Evolutionary conservation across 1,140 invertebrate genomes (phyloP), one percentile per base, ranked within the genome.

Genomic region (Drosophila mayri): DNA sequence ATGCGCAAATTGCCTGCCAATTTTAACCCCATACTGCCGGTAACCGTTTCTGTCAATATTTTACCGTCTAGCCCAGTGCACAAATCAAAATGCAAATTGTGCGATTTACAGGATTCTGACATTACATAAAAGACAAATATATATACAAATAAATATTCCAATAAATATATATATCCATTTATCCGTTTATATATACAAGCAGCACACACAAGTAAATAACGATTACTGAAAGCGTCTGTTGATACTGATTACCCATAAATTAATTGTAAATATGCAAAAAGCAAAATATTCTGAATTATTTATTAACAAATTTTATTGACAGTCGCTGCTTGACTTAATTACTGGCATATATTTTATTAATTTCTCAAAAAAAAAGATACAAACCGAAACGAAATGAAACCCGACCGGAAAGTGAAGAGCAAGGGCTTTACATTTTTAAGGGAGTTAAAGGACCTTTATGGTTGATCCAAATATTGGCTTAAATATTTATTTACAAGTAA

Each of bases 291-390:
- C 81, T 91, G 88, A 91, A 91, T 91, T 91, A 91, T 91, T 91
- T 87, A 91, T 91, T 88, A 81, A 91, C 81, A 91, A 91, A 91
- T 82, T 91, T 91, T 91, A 91, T 91, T 87, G 88, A 91, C 88
- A 88, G 83, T 91, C 81, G 72, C 83, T 87, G 88, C 88, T 91
- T 88, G 88, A 91, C 88, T 91, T 91, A 91, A 91, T 91, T 91
- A 91, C 88, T 82, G 88, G 81, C 81, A 82, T 81, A 90, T 91
- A 91, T 91, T 87, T 91, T 91, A 91, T 91, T 91, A 91, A 91
- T 91, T 91, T 91, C 63, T 61, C 50, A 87, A 81, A 67, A 76
- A 71, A 74, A 76, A 59, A 46, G 1, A 28, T n/a, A 49, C 46
- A 14, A 54, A 20, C 12, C 18, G 28, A 52, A 52, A 30, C 47